Evolutionary conservation across 2,888 invertebrate species (phyloP).

Genomic region (Lycia hirtaria): DNA sequence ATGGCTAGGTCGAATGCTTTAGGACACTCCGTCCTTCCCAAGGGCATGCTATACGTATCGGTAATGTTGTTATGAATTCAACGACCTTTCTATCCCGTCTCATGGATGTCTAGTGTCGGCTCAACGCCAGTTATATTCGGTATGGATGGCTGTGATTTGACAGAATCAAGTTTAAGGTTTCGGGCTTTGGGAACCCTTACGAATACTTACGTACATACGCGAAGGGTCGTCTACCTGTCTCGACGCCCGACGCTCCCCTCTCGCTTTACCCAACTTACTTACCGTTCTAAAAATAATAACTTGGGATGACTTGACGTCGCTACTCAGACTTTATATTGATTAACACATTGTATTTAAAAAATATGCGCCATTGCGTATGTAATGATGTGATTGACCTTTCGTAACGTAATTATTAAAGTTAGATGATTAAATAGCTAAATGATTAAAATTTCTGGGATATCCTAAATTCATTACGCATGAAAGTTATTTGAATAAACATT

Average conservation of each 20-base stretch:
- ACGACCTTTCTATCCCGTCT: constrained; percentile 49
- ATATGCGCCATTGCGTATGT: neutral
- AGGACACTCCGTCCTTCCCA: constrained; percentile 65
- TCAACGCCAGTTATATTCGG: constrained; percentile 13
- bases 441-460: constrained; percentile 6
- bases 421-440: no score
- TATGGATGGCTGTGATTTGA: constrained; percentile 14
- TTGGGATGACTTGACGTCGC: constrained; percentile 12
- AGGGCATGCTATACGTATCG: constrained; percentile 60
- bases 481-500: constrained; percentile 1
- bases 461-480: constrained; percentile 4
- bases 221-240: constrained; percentile 30
- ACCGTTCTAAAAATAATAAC: constrained; percentile 30
- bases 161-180: constrained; percentile 25
- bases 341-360: neutral
- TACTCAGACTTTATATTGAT: constrained; percentile 11
- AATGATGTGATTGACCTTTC: neutral
- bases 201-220: constrained; percentile 18
- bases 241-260: constrained; percentile 27
- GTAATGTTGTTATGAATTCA: constrained; percentile 47
- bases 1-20: constrained; percentile 53
- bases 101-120: constrained; percentile 38
- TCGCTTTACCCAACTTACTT: constrained; percentile 3
- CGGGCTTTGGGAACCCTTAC: constrained; percentile 24
- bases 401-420: neutral